Evolutionary conservation across 1,140 invertebrate genomes (phyloP), one percentile per base, ranked within the genome.

Genomic region (Tetraneura akinire): DNA sequence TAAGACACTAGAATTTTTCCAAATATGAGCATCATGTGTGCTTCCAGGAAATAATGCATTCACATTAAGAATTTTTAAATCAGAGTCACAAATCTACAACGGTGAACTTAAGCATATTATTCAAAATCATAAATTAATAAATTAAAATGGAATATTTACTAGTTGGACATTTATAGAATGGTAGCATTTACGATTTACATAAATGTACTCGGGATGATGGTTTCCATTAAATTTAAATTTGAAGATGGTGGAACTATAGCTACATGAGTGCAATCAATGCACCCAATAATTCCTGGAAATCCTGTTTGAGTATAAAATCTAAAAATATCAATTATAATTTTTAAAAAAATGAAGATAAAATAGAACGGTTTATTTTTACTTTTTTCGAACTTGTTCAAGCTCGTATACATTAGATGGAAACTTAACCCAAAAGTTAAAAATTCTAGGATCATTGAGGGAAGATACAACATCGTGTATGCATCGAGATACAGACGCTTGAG

Each of bases 221-320:
- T 32, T 62, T 62, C 60, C 1, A 29, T 62, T 62, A 62, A 62
- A 62, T 62, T 62, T 32, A 62, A 62, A 62, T 62, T 62, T 26
- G 60, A 29, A 62, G 60, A 62, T 16, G 60, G 23, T 29, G 26
- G 60, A 5, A 62, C 60, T 26, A 62, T 32, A 29, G 60, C 60
- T 5, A 62, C 60, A 62, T 29, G 11, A 26, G 60, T 32, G 29
- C 60, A 62, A 14, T 62, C 60, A 32, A 62, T 62, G 26, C 60
- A 62, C 26, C 60, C 60, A 62, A 62, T 32, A 62, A 62, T 8
- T 26, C 60, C 60, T 32, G 60, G 26, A 62, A 62, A 62, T 32
- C 60, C 1, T 29, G 60, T 62, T 32, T 62, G 3, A 14, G 23
- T 62, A 32, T 62, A 62, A 62, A 62, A 62, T 32, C 26, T 62